Percentiles rank a stretch among this genome's conserved stretches.
These are phyloP conservation scores for Martes flavigula DNA, from an alignment of 2,797 vertebrate genomes.

Conservation along the genomic window DNA sequence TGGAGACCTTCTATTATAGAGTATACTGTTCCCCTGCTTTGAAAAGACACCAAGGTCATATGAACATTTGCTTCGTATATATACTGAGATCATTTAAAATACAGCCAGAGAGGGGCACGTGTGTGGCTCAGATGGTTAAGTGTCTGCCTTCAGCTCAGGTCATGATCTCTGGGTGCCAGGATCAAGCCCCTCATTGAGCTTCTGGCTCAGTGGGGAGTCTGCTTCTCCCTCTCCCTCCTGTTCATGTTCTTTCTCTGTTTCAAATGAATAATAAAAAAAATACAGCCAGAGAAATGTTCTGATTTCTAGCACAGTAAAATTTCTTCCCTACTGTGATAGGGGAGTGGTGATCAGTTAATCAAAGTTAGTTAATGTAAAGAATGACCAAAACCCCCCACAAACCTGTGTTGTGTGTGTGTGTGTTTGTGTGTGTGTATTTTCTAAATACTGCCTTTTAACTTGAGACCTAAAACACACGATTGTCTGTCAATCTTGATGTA, in stretches of 20 bases:
- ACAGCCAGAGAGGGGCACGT: not conserved
- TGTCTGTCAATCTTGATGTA: not conserved
- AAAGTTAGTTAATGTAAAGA: slow-evolving; percentile 18
- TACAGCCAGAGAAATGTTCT: not conserved
- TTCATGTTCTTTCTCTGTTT: too few species aligned
- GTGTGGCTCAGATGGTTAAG: not conserved
- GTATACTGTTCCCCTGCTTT: not conserved
- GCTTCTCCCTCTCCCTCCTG: too few species aligned
- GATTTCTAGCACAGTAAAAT: not conserved
- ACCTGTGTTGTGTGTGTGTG: not conserved
- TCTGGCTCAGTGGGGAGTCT: too few species aligned
- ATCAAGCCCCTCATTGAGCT: too few species aligned
- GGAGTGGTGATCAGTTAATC: not conserved
- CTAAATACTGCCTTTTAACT: slow-evolving; percentile 5
- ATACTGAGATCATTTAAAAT: not conserved
- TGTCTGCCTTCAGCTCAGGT: not conserved
- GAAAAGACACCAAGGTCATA: slow-evolving; percentile 1
- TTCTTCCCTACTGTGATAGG: not conserved
- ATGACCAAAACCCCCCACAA: not conserved
- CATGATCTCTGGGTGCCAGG: too few species aligned
- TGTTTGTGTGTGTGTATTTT: not conserved
- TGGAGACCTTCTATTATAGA: not conserved
- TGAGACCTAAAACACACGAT: not conserved
- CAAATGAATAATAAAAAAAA: not conserved
- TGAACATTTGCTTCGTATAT: not conserved